These are phyloP conservation scores for Cynoglossus semilaevis DNA, from an alignment of 2,113 vertebrate species.

Conservation along the genomic window DNA sequence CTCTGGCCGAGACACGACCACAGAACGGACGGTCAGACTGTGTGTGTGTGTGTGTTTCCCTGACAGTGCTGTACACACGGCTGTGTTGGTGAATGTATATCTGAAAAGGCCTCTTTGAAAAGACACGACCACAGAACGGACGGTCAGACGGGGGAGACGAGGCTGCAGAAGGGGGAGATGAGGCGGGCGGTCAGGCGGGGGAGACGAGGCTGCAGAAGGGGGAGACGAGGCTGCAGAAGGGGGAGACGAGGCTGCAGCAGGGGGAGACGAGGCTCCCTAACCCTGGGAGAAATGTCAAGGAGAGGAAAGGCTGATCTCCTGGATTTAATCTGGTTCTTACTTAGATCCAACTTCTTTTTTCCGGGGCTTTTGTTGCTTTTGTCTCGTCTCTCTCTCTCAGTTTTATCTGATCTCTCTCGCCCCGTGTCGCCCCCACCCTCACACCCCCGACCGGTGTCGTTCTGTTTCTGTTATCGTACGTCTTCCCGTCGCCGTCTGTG, in stretches of 20 bases:
- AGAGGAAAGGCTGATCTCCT: constrained; percentile 45
- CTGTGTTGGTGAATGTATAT: constrained; percentile 26
- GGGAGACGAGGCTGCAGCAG: constrained; percentile 39
- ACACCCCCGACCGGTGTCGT: constrained; percentile 53
- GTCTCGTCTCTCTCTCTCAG: constrained; percentile 28
- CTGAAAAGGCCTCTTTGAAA: constrained; percentile 28
- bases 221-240: constrained; percentile 14
- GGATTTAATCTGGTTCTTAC: constrained; percentile 52
- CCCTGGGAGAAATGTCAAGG: constrained; percentile 26
- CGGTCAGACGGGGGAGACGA: too few relatives aligned
- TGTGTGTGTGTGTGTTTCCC: constrained; percentile 22
- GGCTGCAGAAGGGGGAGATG: constrained; percentile 29
- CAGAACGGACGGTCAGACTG: too few relatives aligned
- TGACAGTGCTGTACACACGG: constrained; percentile 15
- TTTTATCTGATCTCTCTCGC: constrained; percentile 52
- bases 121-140: too few relatives aligned
- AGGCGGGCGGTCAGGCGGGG: constrained; percentile 5
- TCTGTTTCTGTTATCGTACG: constrained; percentile 54
- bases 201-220: too few relatives aligned
- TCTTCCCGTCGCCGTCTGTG: constrained; percentile 41
- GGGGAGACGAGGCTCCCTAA: constrained; percentile 18
- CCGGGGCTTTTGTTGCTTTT: constrained; percentile 37
- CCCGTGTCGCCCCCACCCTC: constrained; percentile 9
- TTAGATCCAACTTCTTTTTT: constrained; percentile 56
- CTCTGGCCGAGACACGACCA: too few relatives aligned